Base-by-base conservation (phyloP, 2,888 invertebrate species). In the Eudiplozoon nipponicum region DNA sequence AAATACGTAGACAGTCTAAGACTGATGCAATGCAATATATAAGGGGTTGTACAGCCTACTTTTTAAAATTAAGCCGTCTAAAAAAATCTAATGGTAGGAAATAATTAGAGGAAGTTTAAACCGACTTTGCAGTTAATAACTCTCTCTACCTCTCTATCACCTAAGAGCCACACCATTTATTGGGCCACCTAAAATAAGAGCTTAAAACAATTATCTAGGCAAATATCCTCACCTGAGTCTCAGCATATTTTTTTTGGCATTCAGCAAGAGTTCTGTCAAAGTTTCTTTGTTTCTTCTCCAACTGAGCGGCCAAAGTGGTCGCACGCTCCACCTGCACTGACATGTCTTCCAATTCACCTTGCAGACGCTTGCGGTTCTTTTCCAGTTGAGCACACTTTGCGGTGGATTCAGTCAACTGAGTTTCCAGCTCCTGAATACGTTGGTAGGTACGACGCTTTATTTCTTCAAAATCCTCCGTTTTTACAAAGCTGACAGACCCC, bases 251-350 rank as follows among this genome's bases (percentile, higher is more conserved):
- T 67, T 81, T 74, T 65, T 90, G 86, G 94, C 94, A 94, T 71
- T 94, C 94, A 51, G 78, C 74, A 61, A 94, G 77, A 66, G 86
- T 84, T 68, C 86, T 86, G 70, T 94, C 94, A 69, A 98, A 94
- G 51, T 78, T 78, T 67, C 84, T 81, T 67, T 90, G 86, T 65
- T 84, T 90, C 77, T 90, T 90, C 65, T 94, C 90, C 55, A 90
- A 76, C 48, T 80, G 51, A 45, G 54, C 77, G 61, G 86, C 22
- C n/a, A 31, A 18, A 3, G n/a, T 2, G 26, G 78, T 77, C 51
- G 86, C 81, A 57, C 86, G 50, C 66, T 90, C 90, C 55, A 84
- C 81, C 65, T 90, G 86, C 57, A 84, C 71, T 63, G 78, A 77
- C 56, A 86, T 68, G 61, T 90, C 90, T 63, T 94, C 90, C 54